Evolutionary conservation across 2,797 vertebrate genomes (phyloP), one percentile per base, ranked within the genome.

Genomic region (Naso thynnoides): DNA sequence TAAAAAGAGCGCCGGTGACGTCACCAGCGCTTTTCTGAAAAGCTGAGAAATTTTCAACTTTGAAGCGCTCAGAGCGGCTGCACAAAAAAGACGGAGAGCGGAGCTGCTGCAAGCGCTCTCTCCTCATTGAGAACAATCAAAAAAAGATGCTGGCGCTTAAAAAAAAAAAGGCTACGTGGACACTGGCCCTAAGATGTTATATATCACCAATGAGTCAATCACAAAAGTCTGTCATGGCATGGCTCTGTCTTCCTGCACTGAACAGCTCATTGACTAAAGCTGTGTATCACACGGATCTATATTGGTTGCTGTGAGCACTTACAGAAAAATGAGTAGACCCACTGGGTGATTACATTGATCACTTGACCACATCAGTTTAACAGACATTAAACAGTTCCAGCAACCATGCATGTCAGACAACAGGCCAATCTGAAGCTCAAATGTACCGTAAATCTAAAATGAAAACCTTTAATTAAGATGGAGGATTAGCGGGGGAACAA

Each of bases 381-480:
- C 2, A 42, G 56, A 78, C 70, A 80, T 77, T 75, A 7, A 75
- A 54, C 52, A 82, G 29, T 27, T 77, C 57, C 13, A 85, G 33
- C 71, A 88, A 59, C 84, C 80, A 90, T 76, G 69, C 63, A 88
- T 60, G 38, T 76, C 77, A 73, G 29, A 56, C 19, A 23, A 66
- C 15, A 75, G 55, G 42, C 33, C 29, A 74, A 52, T 56, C 13
- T 57, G 10, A 48, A 79, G 78, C 72, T 76, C 42, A 86, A 75
- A 76, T 77, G 53, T 77, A 85, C 64, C 75, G 8, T 76, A 76
- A 88, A 83, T 70, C 53, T 24, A 56, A 3, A 56, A 45, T 39
- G 18, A 62, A 49, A 26, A 38, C 8, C 8, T 60, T 36, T 1
- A 11, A 26, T 72, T 68, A 44, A n/a, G 36, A 77, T 69, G 8